Percentiles rank a stretch among this genome's conserved stretches.
Evolutionary conservation across 37 sponge, comb jelly and placozoan species (phyloP).

Genomic region (Tethya wilhelma): DNA sequence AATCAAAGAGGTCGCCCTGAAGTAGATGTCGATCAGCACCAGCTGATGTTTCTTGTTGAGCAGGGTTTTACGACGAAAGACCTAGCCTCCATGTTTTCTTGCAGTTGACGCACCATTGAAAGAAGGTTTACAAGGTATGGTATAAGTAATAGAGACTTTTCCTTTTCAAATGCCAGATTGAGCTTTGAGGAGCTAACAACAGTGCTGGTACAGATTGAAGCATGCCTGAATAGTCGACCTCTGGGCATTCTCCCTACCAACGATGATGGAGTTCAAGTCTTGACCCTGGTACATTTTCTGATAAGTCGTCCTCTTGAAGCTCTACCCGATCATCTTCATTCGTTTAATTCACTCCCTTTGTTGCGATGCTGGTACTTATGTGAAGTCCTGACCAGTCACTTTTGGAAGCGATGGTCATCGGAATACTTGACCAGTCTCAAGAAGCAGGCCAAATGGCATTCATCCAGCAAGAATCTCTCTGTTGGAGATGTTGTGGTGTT

Average conservation of each 20-base stretch:
- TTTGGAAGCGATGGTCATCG: slow-evolving; percentile 31
- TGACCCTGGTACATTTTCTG: slow-evolving; percentile 23
- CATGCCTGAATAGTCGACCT: slow-evolving; percentile 18
- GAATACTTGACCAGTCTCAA: slow-evolving; percentile 14
- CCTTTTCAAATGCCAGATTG: background rate
- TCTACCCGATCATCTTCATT: no score
- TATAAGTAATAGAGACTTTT: slow-evolving; percentile 6
- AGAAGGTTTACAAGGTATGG: no score
- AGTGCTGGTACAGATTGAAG: slow-evolving; percentile 1
- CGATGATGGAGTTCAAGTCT: background rate
- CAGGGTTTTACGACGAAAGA: no score
- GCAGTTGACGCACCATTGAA: no score
- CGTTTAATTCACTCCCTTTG: no score
- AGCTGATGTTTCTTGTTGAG: no score
- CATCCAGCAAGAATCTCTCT: background rate
- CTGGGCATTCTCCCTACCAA: slow-evolving; percentile 12
- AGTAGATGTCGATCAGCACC: no score
- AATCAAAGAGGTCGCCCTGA: no score
- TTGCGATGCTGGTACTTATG: no score
- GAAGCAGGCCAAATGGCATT: no score
- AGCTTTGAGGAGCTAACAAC: background rate
- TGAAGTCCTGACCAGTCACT: no score
- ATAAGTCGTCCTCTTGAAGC: background rate
- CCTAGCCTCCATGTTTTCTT: no score
- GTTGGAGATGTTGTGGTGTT: slow-evolving; percentile 19